Percentiles rank a stretch among this genome's conserved stretches.
phyloP scores from a whole-genome alignment of 1,140 invertebrate species.

The Nebria ingens region DNA sequence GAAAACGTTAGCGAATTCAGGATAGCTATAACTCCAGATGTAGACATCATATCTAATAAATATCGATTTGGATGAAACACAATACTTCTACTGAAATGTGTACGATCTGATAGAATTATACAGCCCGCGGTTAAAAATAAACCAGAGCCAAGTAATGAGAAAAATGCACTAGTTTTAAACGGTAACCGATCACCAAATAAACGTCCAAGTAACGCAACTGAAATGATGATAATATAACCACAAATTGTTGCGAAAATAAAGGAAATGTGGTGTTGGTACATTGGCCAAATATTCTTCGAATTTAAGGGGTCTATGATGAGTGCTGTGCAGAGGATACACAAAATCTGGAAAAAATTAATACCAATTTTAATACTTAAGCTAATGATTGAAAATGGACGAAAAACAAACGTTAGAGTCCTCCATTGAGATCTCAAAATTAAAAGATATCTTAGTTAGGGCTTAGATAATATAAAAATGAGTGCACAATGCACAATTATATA shows the following conservation, averaged over 20 bases:
- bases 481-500: too few species aligned
- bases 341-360: conserved; percentile 31
- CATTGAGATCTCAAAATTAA: too few species aligned
- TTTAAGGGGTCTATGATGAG: conserved; percentile 43
- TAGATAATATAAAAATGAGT: too few species aligned
- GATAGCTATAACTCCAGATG: conserved; percentile 43
- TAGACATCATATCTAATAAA: conserved; percentile 48
- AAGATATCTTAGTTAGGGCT: too few species aligned
- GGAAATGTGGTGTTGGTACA: conserved; percentile 42
- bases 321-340: conserved; percentile 40
- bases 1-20: conserved; percentile 41
- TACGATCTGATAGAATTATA: conserved; percentile 25
- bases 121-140: conserved; percentile 51
- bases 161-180: conserved; percentile 50
- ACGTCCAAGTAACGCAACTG: conserved; percentile 46
- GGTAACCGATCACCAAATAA: conserved; percentile 51
- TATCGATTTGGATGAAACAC: conserved; percentile 44
- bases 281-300: conserved; percentile 29
- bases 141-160: conserved; percentile 46
- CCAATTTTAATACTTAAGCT: too few species aligned
- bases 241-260: conserved; percentile 44
- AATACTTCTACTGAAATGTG: conserved; percentile 35
- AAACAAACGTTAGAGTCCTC: too few species aligned
- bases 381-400: too few species aligned
- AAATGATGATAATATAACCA: conserved; percentile 53